A percentile compares a stretch with the other conserved stretches of the same genome.
Conservation (phyloP, 2,797 vertebrate genomes). For the Sebastes steindachneri region DNA sequence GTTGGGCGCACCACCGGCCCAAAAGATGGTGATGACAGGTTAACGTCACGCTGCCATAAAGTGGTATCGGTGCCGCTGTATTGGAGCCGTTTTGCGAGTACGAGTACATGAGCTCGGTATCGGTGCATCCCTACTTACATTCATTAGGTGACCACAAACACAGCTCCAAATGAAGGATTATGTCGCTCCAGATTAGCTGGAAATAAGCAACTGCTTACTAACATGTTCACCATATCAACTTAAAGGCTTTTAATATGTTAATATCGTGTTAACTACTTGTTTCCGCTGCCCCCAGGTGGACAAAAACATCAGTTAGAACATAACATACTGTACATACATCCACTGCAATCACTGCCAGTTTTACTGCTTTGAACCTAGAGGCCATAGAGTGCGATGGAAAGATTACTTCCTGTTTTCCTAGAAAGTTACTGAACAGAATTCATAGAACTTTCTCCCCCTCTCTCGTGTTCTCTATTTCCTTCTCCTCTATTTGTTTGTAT, state of each 20-base stretch:
- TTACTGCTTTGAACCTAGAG: not conserved
- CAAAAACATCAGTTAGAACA: not conserved
- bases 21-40: too few species aligned
- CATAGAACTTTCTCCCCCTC: conserved; percentile 1
- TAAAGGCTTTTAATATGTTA: not conserved
- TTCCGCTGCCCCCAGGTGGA: not conserved
- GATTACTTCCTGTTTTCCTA: conserved; percentile 43
- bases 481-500: conserved; percentile 31
- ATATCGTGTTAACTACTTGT: not conserved
- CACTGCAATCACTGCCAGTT: not conserved
- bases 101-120: too few species aligned
- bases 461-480: not conserved
- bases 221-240: not conserved
- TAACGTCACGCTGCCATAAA: too few species aligned
- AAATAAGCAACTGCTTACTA: not conserved
- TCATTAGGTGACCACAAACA: not conserved
- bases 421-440: conserved; percentile 33
- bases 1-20: too few species aligned
- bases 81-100: too few species aligned
- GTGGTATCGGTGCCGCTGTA: too few species aligned
- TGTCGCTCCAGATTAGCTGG: not conserved
- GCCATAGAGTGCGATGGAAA: not conserved
- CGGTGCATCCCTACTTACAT: not conserved
- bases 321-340: not conserved
- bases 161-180: not conserved